Evolutionary conservation across 2,888 invertebrate genomes (phyloP).

Genomic region (Drosophila paramelanica): DNA sequence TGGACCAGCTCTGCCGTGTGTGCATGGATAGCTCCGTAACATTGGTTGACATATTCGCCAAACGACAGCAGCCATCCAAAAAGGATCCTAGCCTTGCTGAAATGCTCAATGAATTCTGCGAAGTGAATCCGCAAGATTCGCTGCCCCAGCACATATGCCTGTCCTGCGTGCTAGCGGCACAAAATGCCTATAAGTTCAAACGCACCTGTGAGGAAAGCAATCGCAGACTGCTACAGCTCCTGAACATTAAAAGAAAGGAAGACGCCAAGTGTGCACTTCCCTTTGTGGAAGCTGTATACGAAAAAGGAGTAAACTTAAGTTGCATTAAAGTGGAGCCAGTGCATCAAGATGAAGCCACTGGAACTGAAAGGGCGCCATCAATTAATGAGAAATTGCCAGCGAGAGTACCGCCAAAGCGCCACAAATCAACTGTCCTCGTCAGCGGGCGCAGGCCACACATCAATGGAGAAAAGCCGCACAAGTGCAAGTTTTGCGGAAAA

Average conservation of each 20-base stretch:
- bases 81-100: slow-evolving; percentile 57
- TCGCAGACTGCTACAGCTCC: slow-evolving; percentile 44
- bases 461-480: slow-evolving; percentile 86
- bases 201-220: slow-evolving; percentile 75
- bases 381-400: neutral
- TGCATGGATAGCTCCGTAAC: slow-evolving; percentile 66
- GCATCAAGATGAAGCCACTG: neutral
- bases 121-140: slow-evolving; percentile 44
- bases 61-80: slow-evolving; percentile 30
- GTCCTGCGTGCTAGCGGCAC: slow-evolving; percentile 71
- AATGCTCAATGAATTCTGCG: slow-evolving; percentile 71
- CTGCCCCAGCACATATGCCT: slow-evolving; percentile 80
- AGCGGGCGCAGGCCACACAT: slow-evolving; percentile 86
- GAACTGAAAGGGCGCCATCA: neutral
- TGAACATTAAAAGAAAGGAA: slow-evolving; percentile 82
- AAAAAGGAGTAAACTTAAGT: slow-evolving; percentile 19
- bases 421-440: slow-evolving; percentile 86
- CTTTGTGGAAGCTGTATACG: slow-evolving; percentile 34
- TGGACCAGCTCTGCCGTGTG: slow-evolving; percentile 71
- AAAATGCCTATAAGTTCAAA: slow-evolving; percentile 78
- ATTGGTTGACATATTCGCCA: slow-evolving; percentile 64
- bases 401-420: neutral
- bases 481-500: slow-evolving; percentile 86
- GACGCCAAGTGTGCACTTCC: slow-evolving; percentile 17
- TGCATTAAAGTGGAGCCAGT: slow-evolving; percentile 27